Base-by-base conservation (phyloP, 2,113 vertebrate genomes). In the Clarias gariepinus region DNA sequence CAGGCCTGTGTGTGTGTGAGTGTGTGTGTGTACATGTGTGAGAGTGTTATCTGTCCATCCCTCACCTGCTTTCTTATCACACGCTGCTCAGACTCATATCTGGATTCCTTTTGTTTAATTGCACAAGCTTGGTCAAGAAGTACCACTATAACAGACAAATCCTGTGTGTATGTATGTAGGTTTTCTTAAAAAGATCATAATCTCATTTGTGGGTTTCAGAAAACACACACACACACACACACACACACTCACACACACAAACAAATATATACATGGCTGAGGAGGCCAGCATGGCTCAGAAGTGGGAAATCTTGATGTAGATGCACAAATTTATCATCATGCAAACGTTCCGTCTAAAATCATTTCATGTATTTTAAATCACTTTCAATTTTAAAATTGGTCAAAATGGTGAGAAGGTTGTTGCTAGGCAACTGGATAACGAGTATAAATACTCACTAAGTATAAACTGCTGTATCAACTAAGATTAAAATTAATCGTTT, bases 61-160 rank as follows among this genome's bases (percentile, higher is more conserved):
- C 84, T 68, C 91, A 90, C 93, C 91, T 91, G 91, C 73, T 81
- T 74, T 91, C 87, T 83, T 90, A 88, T 90, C 86, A 87, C 93
- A 88, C 47, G 91, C 82, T 86, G 88, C 86, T 91, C 86, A 90
- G 89, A 85, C 89, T 87, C 73, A 84, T 91, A 91, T 90, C 90
- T 90, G 87, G 84, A 88, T 89, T 60, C 28, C 61, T 86, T 90
- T 76, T 52, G 87, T 90, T 91, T 83, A 88, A 78, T 81, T 58
- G 77, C 89, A 93, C 90, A 86, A 84, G 90, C 80, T 88, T 86
- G 82, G 86, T 86, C 82, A 10, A 25, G 68, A 84, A 81, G 85
- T 66, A 87, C 86, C 61, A 52, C 82, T 84, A 63, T 84, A 69
- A 71, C 81, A 86, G 76, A 63, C 52, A 88, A 78, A 53, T 76